Evolutionary conservation across 2,113 vertebrate genomes (phyloP), one percentile per base, ranked within the genome.

Genomic region (Tragelaphus imberbis): DNA sequence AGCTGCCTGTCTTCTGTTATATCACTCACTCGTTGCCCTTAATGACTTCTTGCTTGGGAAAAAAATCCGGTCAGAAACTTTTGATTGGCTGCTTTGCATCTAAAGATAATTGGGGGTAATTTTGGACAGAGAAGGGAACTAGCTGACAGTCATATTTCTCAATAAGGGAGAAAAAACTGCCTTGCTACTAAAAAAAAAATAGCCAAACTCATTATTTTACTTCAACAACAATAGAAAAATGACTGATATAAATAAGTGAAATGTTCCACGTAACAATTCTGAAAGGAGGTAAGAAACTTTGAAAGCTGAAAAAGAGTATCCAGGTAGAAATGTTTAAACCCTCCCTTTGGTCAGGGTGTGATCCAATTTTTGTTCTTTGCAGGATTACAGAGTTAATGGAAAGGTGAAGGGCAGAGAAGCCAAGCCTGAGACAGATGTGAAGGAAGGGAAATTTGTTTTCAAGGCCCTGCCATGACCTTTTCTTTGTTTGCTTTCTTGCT

Each of bases 351-450:
- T 53, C 81, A 56, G 59, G 61, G 56, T 79, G 58, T 84, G 89
- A 87, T 90, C 68, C 91, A 55, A 87, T 97, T 95, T 97, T 91
- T 97, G 91, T 55, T 97, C 91, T 95, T 96, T 90, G 68, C 27
- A 90, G 96, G 91, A 95, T 98, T 98, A 77, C 63, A 85, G 85
- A 95, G 91, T 84, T 97, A 95, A 97, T 93, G 71, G 88, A 96
- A 97, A 98, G 97, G 93, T 94, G 95, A 96, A 94, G 94, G 95
- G 93, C 95, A 97, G 95, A 94, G 91, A 97, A 94, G 96, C 89
- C 89, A 89, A 97, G 88, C 33, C 82, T 51, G 95, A 96, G 97
- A 97, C 95, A 95, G 91, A 96, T 89, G 93, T 77, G 94, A 84
- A 87, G 86, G 94, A 81, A 94, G 47, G 80, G 59, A 95, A 97